phyloP scores from a whole-genome alignment of 1,140 invertebrate genomes.

The Dendrolimus punctatus region DNA sequence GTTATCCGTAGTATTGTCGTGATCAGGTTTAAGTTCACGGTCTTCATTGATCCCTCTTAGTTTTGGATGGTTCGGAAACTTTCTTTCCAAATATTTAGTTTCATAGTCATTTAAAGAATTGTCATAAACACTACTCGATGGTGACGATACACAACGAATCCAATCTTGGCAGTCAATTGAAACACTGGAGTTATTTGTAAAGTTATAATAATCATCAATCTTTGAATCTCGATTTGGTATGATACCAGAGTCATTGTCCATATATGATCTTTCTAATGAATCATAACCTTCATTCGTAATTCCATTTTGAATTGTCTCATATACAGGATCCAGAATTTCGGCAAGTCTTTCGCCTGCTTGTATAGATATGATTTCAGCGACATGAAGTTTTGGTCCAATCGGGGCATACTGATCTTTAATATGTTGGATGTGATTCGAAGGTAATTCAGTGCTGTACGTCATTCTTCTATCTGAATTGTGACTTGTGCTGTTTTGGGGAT shows the following conservation, averaged over 20 bases:
- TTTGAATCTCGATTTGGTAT: slow-evolving; percentile 31
- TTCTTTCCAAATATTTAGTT: slow-evolving; percentile 17
- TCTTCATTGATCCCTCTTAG: slow-evolving; percentile 9
- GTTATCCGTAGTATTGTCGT: slow-evolving; percentile 2
- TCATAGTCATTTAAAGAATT: slow-evolving; percentile 32
- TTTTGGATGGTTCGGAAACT: slow-evolving; percentile 15
- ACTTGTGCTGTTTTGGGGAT: slow-evolving; percentile 30
- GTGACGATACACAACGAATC: slow-evolving; percentile 35
- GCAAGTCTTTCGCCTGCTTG: slow-evolving; percentile 54
- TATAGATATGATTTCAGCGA: slow-evolving; percentile 61
- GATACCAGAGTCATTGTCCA: slow-evolving; percentile 32
- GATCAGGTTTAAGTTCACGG: slow-evolving; percentile 7
- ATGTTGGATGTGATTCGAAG: slow-evolving; percentile 22
- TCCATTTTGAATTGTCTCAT: slow-evolving; percentile 51
- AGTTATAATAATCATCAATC: slow-evolving; percentile 42
- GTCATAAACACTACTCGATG: slow-evolving; percentile 33
- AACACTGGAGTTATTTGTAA: slow-evolving; percentile 47
- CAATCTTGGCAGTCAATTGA: slow-evolving; percentile 50
- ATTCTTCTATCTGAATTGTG: slow-evolving; percentile 36
- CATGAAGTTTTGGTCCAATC: slow-evolving; percentile 45
- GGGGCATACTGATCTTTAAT: slow-evolving; percentile 35
- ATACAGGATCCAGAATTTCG: slow-evolving; percentile 57
- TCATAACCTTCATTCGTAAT: slow-evolving; percentile 42
- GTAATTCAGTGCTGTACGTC: slow-evolving; percentile 49
- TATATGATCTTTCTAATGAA: slow-evolving; percentile 30